Evolutionary conservation across 2,797 vertebrate species (phyloP).

Genomic region (Echiichthys vipera): DNA sequence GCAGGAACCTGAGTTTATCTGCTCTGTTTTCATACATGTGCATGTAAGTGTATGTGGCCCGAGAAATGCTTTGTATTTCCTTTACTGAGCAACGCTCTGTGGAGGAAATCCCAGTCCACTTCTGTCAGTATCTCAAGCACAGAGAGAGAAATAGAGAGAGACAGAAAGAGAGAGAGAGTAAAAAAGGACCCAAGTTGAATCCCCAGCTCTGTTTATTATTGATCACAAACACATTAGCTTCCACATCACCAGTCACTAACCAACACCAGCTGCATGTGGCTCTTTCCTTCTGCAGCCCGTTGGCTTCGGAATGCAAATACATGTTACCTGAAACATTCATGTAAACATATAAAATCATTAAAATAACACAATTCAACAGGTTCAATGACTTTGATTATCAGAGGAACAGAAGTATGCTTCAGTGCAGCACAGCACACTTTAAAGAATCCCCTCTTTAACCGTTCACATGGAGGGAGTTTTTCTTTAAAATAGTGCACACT

Average conservation of each 20-base stretch:
- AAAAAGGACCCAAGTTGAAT: not conserved
- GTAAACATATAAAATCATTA: not conserved
- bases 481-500: not conserved
- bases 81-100: too few relatives aligned
- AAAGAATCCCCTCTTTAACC: not conserved
- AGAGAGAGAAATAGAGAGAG: not conserved
- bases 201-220: conserved; percentile 48
- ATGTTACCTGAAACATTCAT: not conserved
- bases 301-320: not conserved
- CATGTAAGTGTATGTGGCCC: too few relatives aligned
- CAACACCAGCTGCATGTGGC: conserved; percentile 7
- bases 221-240: conserved; percentile 42
- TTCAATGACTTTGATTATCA: not conserved
- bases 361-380: not conserved
- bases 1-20: too few relatives aligned
- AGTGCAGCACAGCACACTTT: not conserved
- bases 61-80: too few relatives aligned
- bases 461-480: not conserved
- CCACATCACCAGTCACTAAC: conserved; percentile 16
- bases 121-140: too few relatives aligned
- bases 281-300: not conserved
- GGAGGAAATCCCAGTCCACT: too few relatives aligned
- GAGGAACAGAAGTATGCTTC: conserved; percentile 4
- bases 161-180: not conserved
- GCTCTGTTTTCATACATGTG: too few relatives aligned